Conservation (phyloP, 2,113 vertebrate genomes). For the Saccopteryx leptura region DNA sequence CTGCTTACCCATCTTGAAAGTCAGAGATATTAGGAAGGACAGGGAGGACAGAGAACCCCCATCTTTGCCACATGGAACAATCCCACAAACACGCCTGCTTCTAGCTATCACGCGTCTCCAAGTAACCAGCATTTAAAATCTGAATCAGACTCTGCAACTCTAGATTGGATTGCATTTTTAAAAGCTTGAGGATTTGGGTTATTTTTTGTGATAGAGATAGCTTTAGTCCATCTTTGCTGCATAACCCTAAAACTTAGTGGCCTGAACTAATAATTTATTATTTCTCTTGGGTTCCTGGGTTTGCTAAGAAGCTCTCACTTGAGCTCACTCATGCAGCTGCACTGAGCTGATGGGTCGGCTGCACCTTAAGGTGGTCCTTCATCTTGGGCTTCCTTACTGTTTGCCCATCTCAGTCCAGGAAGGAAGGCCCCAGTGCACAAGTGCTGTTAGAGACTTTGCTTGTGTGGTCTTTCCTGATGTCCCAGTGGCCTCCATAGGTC, state of each 20-base stretch:
- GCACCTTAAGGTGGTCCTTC: not conserved
- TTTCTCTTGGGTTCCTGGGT: not conserved
- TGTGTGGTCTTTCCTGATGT: not conserved
- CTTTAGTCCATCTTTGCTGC: not conserved
- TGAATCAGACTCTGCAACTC: not conserved
- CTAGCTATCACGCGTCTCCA: not conserved
- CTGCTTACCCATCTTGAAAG: not conserved
- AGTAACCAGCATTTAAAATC: not conserved
- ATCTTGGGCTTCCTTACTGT: not conserved
- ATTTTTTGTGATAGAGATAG: not conserved
- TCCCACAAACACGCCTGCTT: not conserved
- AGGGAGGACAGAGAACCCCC: not conserved
- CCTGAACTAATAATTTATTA: not conserved
- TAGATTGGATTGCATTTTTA: not conserved
- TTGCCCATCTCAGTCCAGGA: not conserved
- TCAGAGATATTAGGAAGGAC: not conserved
- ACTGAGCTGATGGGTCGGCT: not conserved
- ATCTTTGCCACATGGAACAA: not conserved
- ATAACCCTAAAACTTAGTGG: not conserved
- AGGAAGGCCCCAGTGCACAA: not conserved
- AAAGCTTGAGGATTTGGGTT: not conserved
- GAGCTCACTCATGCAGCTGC: not conserved
- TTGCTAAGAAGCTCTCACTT: not conserved
- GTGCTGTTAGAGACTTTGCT: not conserved
- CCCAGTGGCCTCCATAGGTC: not conserved